These are phyloP conservation scores for Scleropages formosus DNA, from an alignment of 2,797 vertebrate species.

Conservation along the genomic window DNA sequence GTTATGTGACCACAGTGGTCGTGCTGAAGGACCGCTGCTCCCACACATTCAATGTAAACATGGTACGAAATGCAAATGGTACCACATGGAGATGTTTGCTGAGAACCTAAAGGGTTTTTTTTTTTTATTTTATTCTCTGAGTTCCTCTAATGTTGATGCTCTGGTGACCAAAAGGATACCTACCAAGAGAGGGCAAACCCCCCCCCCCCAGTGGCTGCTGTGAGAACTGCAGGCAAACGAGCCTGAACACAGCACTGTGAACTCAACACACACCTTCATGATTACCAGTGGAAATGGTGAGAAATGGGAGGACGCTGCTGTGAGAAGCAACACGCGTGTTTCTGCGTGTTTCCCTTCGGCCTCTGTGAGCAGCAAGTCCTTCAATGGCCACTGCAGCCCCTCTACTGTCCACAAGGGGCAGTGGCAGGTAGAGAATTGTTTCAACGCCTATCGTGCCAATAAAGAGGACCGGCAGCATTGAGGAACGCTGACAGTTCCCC, in stretches of 20 bases:
- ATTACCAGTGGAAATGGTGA: conserved; percentile 15
- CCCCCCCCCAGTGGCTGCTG: conserved; percentile 6
- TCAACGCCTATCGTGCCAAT: not conserved
- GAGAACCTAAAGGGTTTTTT: conserved; percentile 2
- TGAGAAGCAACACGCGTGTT: not conserved
- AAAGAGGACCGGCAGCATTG: not conserved
- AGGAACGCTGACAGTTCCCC: not conserved
- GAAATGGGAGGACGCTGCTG: not conserved
- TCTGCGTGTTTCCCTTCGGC: not conserved
- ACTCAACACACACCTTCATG: conserved; percentile 2
- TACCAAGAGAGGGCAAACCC: not conserved
- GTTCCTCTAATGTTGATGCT: conserved; percentile 7
- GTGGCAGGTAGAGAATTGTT: not conserved
- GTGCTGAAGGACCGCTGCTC: not conserved
- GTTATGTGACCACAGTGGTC: not conserved
- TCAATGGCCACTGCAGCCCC: not conserved
- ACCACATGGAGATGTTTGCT: not conserved
- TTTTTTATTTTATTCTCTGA: conserved; percentile 1
- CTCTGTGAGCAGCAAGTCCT: not conserved
- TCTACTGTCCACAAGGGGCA: not conserved
- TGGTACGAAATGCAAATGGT: not conserved
- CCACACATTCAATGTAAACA: not conserved
- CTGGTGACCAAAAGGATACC: conserved; percentile 1
- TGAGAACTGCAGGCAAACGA: conserved; percentile 1
- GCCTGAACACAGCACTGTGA: not conserved